Conservation (phyloP, 2,888 invertebrate genomes). For the Mythimna impura region DNA sequence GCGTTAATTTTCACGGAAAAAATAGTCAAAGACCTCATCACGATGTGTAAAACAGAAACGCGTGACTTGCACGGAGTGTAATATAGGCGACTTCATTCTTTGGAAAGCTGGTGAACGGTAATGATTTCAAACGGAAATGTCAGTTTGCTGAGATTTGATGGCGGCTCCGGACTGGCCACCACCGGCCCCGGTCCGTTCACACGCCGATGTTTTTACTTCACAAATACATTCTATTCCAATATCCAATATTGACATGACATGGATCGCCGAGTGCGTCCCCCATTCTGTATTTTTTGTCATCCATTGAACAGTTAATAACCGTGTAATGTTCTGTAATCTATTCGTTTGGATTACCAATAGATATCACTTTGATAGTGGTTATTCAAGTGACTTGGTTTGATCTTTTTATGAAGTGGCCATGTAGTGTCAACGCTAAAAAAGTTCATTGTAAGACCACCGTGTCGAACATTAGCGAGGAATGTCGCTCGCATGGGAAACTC, state of each 20-base stretch:
- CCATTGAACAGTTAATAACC: slow-evolving; percentile 61
- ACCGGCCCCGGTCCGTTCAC: slow-evolving; percentile 74
- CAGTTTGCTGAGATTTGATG: slow-evolving; percentile 82
- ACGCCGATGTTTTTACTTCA: slow-evolving; percentile 77
- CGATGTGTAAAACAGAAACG: slow-evolving; percentile 70
- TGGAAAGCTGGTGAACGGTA: slow-evolving; percentile 73
- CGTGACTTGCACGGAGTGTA: slow-evolving; percentile 70
- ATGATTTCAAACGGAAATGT: slow-evolving; percentile 83
- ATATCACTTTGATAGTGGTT: slow-evolving; percentile 26
- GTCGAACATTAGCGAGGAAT: slow-evolving; percentile 74
- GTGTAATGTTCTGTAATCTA: slow-evolving; percentile 55
- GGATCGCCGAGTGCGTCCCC: slow-evolving; percentile 66
- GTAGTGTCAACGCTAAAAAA: slow-evolving; percentile 30
- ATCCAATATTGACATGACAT: slow-evolving; percentile 77
- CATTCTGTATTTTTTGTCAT: slow-evolving; percentile 59
- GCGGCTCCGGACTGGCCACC: slow-evolving; percentile 61
- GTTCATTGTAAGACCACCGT: slow-evolving; percentile 71
- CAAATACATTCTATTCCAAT: slow-evolving; percentile 77
- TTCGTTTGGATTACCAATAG: slow-evolving; percentile 30
- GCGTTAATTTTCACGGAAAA: slow-evolving; percentile 77
- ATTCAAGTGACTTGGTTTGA: slow-evolving; percentile 1
- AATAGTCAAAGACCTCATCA: slow-evolving; percentile 70
- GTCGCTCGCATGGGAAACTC: slow-evolving; percentile 77
- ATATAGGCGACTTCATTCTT: slow-evolving; percentile 67
- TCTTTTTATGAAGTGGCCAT: slow-evolving; percentile 21